Percentiles rank a stretch among this genome's conserved stretches.
These are phyloP conservation scores for Seira sanloemensis DNA, from an alignment of 2,888 invertebrate species.

Conservation along the genomic window DNA sequence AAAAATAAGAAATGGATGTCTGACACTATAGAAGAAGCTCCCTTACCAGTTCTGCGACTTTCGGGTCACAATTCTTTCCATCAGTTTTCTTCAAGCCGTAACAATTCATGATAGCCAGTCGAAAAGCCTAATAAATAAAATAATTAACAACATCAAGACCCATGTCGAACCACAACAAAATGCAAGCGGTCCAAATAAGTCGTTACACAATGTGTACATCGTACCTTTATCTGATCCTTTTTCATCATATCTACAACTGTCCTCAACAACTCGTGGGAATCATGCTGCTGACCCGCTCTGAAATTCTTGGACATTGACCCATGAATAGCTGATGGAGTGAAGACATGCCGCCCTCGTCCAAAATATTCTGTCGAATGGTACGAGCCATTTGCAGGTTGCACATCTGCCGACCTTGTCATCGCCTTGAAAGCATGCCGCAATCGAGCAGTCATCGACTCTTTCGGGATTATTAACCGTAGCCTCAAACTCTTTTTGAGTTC, in stretches of 20 bases:
- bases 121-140: conserved; percentile 82
- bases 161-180: too few species aligned
- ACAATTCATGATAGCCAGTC: conserved; percentile 86
- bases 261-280: conserved; percentile 94
- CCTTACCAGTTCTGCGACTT: conserved; percentile 78
- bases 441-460: conserved; percentile 70
- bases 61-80: conserved; percentile 80
- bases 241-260: conserved; percentile 72
- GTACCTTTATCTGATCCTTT: conserved; percentile 73
- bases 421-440: conserved; percentile 68
- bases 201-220: too few species aligned
- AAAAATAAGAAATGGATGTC: too few species aligned
- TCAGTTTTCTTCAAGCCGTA: conserved; percentile 85
- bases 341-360: conserved; percentile 48
- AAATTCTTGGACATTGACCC: conserved; percentile 79
- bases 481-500: conserved; percentile 61
- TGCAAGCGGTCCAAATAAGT: too few species aligned
- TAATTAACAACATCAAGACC: not conserved
- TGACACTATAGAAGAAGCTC: too few species aligned
- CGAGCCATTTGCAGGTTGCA: conserved; percentile 22
- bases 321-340: conserved; percentile 68
- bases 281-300: conserved; percentile 96
- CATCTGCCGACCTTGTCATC: conserved; percentile 67
- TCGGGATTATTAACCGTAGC: conserved; percentile 64
- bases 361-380: conserved; percentile 45